Base-by-base conservation (phyloP, 2,797 vertebrate species). In the Acanthornis magna region DNA sequence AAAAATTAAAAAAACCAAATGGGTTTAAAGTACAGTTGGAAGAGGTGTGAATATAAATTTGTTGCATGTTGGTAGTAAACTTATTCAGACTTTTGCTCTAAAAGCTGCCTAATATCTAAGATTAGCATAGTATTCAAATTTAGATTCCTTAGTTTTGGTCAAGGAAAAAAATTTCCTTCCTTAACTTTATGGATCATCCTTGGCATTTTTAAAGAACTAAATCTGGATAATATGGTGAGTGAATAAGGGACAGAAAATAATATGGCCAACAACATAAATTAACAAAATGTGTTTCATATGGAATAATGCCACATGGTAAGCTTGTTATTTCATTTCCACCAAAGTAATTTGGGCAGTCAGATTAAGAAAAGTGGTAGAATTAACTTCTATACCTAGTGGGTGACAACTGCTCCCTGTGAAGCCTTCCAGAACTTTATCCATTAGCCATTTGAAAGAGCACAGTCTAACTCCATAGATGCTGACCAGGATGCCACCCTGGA, bases 401-500 rank as follows among this genome's bases (percentile, higher is more conserved):
- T 70, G 36, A 43, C 43, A 65, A 17, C 12, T 34, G 6, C 8
- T 74, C 26, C 50, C 7, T 4, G 3, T 19, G 18, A 88, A 60
- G 25, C 38, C 72, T 84, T 75, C 43, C 55, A 72, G 70, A 62
- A 22, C 2, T 96, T 83, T 91, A 36, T 76, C 78, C 40, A 40
- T 89, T 51, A 95, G 70, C 51, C 10, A 16, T 61, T 74, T 95
- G 82, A 76, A 74, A 97, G 22, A 87, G 48, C 78, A 91, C 68
- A 92, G 47, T 22, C 85, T 78, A 76, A 70, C 57, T 93, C n/a
- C 54, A 27, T 9, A 75, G 65, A 42, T 57, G 54, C 72, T 88
- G 65, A 95, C 38, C n/a, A 75, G 62, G 47, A n/a, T 83, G 61
- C 48, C 53, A 40, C 14, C 19, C 30, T 58, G 53, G 60, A 23